Percentiles rank a stretch among this genome's conserved stretches.
Conservation (phyloP, 2,888 invertebrate genomes). For the Cerastis leucographa region DNA sequence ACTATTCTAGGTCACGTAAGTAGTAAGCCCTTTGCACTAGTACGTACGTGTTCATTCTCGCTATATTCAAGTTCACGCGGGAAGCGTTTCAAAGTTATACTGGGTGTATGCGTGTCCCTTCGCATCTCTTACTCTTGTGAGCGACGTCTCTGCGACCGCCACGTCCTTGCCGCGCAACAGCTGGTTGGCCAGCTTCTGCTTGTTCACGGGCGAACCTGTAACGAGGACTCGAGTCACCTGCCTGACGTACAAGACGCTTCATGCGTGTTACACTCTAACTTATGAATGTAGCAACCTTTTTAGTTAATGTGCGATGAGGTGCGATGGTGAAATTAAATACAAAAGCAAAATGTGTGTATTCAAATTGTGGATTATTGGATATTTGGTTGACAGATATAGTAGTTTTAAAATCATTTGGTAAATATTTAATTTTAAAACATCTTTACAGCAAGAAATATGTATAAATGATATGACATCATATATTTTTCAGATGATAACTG, state of each 20-base stretch:
- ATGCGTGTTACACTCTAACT: conserved; percentile 37
- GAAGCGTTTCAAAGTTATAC: conserved; percentile 83
- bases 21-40: conserved; percentile 10
- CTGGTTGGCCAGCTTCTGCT: conserved; percentile 95
- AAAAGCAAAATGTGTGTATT: conserved; percentile 27
- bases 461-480: conserved; percentile 24
- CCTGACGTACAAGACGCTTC: conserved; percentile 70
- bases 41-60: conserved; percentile 68
- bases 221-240: conserved; percentile 77
- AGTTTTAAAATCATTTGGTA: not conserved
- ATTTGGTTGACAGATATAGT: not conserved
- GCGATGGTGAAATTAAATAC: conserved; percentile 32
- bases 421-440: not conserved
- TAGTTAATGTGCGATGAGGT: conserved; percentile 32
- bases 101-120: conserved; percentile 75
- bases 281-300: conserved; percentile 27
- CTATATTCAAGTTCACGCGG: conserved; percentile 74
- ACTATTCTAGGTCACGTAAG: conserved; percentile 21
- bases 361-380: conserved; percentile 9
- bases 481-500: conserved; percentile 14
- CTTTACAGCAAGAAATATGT: conserved; percentile 5
- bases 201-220: conserved; percentile 95
- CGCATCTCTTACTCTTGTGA: conserved; percentile 94
- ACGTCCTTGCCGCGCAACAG: conserved; percentile 92
- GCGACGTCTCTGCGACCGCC: conserved; percentile 94